These are phyloP conservation scores for Chloropsis cyanopogon DNA, from an alignment of 2,113 vertebrate genomes.

Conservation along the genomic window DNA sequence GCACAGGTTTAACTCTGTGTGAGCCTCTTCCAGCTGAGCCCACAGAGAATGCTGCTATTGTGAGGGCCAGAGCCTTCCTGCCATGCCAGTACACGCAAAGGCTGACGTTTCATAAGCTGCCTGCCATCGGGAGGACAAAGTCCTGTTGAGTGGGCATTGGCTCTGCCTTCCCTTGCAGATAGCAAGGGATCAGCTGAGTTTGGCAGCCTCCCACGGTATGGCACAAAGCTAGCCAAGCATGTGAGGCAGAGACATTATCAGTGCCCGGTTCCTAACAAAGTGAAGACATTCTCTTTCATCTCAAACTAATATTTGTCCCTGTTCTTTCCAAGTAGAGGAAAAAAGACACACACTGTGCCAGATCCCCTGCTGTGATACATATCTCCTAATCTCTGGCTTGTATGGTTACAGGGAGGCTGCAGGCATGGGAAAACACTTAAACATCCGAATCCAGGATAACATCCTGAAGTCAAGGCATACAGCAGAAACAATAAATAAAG, in stretches of 20 bases:
- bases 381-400: background rate
- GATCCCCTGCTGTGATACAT: background rate
- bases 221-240: constrained; percentile 22
- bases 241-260: constrained; percentile 21
- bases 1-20: background rate
- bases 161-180: constrained; percentile 37
- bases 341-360: background rate
- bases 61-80: background rate
- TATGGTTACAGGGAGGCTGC: background rate
- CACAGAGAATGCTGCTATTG: background rate
- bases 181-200: constrained; percentile 34
- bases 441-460: background rate
- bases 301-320: constrained; percentile 26
- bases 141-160: constrained; percentile 35
- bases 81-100: background rate
- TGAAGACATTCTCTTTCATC: constrained; percentile 47
- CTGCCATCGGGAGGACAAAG: constrained; percentile 36
- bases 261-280: constrained; percentile 1
- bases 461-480: background rate
- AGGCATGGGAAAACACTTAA: background rate
- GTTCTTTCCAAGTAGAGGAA: constrained; percentile 39
- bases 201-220: constrained; percentile 60
- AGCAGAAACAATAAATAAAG: background rate
- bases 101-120: background rate
- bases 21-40: background rate